Conservation (phyloP, 2,888 invertebrate genomes). For the Drosophila peninsularis region DNA sequence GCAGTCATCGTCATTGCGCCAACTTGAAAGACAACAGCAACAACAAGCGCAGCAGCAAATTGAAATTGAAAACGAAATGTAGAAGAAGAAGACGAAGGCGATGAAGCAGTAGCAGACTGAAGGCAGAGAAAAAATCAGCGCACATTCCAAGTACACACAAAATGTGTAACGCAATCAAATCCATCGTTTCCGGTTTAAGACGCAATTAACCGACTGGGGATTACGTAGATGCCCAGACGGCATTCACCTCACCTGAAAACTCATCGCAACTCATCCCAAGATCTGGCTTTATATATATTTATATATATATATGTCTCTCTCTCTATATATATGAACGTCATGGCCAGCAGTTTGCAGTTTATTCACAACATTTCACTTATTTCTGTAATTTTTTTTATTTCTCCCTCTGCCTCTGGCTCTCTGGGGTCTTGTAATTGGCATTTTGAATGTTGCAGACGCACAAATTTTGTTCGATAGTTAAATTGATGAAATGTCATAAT, state of each 20-base stretch:
- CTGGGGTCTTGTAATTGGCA: constrained; percentile 62
- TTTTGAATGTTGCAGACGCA: constrained; percentile 62
- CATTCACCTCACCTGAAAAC: neutral
- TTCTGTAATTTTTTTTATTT: constrained; percentile 28
- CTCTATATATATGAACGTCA: constrained; percentile 53
- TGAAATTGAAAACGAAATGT: constrained; percentile 41
- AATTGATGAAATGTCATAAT: constrained; percentile 75
- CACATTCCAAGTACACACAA: constrained; percentile 73
- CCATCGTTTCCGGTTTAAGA: constrained; percentile 80
- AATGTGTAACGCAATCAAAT: constrained; percentile 81
- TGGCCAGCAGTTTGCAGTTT: constrained; percentile 74
- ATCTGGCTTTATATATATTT: constrained; percentile 31
- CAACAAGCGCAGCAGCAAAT: constrained; percentile 28
- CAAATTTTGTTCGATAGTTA: constrained; percentile 64
- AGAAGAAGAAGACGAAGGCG: neutral
- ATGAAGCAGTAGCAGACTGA: neutral
- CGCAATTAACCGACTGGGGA: constrained; percentile 79
- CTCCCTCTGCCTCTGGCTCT: neutral
- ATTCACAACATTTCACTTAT: constrained; percentile 72
- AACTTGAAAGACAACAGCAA: constrained; percentile 32
- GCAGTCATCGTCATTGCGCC: constrained; percentile 47
- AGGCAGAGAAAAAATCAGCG: constrained; percentile 66
- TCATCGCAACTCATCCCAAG: constrained; percentile 26
- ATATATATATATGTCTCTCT: constrained; percentile 42
- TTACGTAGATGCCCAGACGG: constrained; percentile 55